These are phyloP conservation scores for Crepidodera aurea DNA, from an alignment of 2,888 invertebrate genomes.

Conservation along the genomic window DNA sequence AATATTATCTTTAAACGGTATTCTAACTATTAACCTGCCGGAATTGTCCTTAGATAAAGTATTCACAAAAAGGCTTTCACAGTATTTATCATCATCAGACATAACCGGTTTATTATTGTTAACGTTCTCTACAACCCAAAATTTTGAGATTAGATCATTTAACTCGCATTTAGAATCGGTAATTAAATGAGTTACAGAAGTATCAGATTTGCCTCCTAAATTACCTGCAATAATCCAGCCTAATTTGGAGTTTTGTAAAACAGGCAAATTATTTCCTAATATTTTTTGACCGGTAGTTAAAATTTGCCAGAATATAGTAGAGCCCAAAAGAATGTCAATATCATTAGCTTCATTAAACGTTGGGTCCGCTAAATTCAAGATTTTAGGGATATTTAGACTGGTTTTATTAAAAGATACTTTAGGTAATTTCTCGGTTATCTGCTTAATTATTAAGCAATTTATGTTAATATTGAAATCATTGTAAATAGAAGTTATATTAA, in stretches of 20 bases:
- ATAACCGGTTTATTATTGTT: too few species aligned
- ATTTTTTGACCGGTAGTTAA: neutral
- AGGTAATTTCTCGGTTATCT: too few species aligned
- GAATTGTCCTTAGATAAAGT: too few species aligned
- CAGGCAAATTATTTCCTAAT: neutral
- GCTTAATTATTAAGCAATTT: too few species aligned
- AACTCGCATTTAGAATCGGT: neutral
- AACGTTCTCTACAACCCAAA: neutral
- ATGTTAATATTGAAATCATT: too few species aligned
- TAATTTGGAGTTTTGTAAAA: neutral
- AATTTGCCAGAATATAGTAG: neutral
- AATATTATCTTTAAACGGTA: too few species aligned
- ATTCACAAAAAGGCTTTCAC: too few species aligned
- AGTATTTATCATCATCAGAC: too few species aligned
- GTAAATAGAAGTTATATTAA: too few species aligned
- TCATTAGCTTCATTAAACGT: neutral
- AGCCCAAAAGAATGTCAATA: neutral
- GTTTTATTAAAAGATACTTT: too few species aligned
- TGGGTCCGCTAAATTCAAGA: neutral
- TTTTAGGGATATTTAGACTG: neutral
- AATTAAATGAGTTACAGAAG: neutral
- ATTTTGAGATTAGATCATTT: neutral
- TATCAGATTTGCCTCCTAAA: neutral
- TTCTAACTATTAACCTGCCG: too few species aligned
- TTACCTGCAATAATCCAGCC: neutral